A percentile compares a stretch with the other conserved stretches of the same genome.
These are phyloP conservation scores for Trilocha varians DNA, from an alignment of 2,888 invertebrate species.

Conservation along the genomic window DNA sequence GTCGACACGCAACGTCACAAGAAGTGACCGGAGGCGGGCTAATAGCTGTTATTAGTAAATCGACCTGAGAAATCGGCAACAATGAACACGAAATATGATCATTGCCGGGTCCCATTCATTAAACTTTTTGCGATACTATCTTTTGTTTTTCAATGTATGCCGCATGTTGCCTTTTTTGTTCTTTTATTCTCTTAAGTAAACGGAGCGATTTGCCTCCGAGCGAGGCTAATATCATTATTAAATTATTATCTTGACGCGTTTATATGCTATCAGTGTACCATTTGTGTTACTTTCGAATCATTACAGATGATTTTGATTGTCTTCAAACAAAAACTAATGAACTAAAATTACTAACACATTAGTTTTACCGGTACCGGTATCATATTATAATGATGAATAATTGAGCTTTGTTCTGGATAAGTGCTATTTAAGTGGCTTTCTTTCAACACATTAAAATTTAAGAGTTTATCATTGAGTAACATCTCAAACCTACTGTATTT, in stretches of 20 bases:
- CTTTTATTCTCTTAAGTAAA: slow-evolving; percentile 41
- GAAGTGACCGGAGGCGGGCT: slow-evolving; percentile 45
- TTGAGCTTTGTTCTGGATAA: neutral
- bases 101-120: slow-evolving; percentile 59
- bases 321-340: slow-evolving; percentile 2
- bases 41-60: slow-evolving; percentile 64
- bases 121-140: slow-evolving; percentile 51
- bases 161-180: slow-evolving; percentile 37
- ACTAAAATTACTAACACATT: slow-evolving; percentile 5
- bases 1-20: slow-evolving; percentile 46
- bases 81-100: slow-evolving; percentile 65
- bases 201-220: slow-evolving; percentile 45
- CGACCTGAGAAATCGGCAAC: slow-evolving; percentile 62
- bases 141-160: slow-evolving; percentile 53
- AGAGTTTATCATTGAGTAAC: too few relatives aligned
- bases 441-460: too few relatives aligned
- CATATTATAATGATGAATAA: neutral
- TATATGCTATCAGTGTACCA: slow-evolving; percentile 43
- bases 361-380: neutral
- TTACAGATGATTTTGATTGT: slow-evolving; percentile 13
- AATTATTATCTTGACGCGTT: slow-evolving; percentile 50
- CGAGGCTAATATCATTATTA: slow-evolving; percentile 49
- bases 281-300: slow-evolving; percentile 44
- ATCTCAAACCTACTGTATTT: too few relatives aligned
- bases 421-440: neutral